Evolutionary conservation across 2,113 vertebrate genomes (phyloP).

Genomic region (Corydoras sp.): DNA sequence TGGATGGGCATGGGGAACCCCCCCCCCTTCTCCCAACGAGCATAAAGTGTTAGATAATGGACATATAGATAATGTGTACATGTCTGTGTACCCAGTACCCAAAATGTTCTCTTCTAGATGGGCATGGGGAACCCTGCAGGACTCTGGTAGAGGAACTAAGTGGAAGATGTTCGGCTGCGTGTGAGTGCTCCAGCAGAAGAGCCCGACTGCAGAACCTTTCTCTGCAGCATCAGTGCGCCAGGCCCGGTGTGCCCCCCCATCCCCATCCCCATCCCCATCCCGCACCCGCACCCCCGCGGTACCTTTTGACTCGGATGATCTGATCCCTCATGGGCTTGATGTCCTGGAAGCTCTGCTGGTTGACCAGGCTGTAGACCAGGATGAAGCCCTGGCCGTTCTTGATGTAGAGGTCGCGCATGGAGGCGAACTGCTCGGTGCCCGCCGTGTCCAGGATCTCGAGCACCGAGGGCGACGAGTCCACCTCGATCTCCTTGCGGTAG

Average conservation of each 20-base stretch:
- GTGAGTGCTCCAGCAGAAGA: not conserved
- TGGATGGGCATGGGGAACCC: too few species aligned
- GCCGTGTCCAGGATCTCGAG: slow-evolving; percentile 94
- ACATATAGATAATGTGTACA: too few species aligned
- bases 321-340: slow-evolving; percentile 94
- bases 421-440: slow-evolving; percentile 93
- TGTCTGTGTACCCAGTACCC: too few species aligned
- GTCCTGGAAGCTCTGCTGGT: slow-evolving; percentile 97
- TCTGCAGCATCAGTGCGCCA: slow-evolving; percentile 17
- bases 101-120: too few species aligned
- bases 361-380: slow-evolving; percentile 90
- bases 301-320: slow-evolving; percentile 96
- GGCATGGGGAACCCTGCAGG: too few species aligned
- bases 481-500: slow-evolving; percentile 95
- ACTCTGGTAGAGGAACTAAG: too few species aligned
- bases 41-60: too few species aligned
- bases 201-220: not conserved
- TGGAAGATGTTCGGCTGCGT: too few species aligned
- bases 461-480: slow-evolving; percentile 91
- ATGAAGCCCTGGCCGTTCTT: slow-evolving; percentile 96
- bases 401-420: slow-evolving; percentile 95
- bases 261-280: too few species aligned
- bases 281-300: not conserved
- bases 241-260: too few species aligned
- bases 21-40: too few species aligned